Conservation (phyloP, 2,888 invertebrate species). For the Chirona hameri region DNA sequence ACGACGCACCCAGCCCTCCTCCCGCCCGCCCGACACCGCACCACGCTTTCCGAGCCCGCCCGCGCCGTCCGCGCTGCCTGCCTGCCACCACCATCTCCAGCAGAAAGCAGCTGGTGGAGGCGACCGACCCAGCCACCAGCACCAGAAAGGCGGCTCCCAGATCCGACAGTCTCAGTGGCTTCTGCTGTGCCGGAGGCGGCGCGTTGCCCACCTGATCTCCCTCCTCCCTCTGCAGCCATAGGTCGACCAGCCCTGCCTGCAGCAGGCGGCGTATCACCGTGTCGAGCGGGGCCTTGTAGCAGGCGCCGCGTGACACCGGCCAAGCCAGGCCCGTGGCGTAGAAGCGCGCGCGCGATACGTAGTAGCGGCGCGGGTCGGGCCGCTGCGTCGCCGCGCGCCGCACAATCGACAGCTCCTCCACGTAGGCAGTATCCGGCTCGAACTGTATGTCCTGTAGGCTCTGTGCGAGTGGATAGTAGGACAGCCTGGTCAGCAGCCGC, state of each 20-base stretch:
- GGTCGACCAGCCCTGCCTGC: too few species aligned
- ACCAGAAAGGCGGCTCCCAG: too few species aligned
- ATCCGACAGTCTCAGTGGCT: too few species aligned
- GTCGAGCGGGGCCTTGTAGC: neutral
- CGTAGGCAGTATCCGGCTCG: slow-evolving; percentile 31
- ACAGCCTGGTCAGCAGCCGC: slow-evolving; percentile 32
- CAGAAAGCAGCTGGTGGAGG: too few species aligned
- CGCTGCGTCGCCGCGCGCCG: neutral
- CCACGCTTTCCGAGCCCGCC: too few species aligned
- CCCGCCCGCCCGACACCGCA: too few species aligned
- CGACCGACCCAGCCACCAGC: too few species aligned
- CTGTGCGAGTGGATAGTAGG: slow-evolving; percentile 36
- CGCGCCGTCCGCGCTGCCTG: neutral
- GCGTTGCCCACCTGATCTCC: too few species aligned
- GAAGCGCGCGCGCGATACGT: neutral
- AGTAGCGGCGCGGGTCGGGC: neutral
- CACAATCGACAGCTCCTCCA: slow-evolving; percentile 24
- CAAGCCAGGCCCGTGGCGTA: neutral
- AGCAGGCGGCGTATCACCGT: neutral
- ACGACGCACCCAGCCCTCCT: too few species aligned
- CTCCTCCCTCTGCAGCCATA: too few species aligned
- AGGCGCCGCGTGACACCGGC: neutral
- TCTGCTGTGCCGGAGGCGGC: too few species aligned
- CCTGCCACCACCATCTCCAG: neutral
- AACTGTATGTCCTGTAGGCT: slow-evolving; percentile 35